Percentiles rank a stretch among this genome's conserved stretches.
Evolutionary conservation across 2,888 invertebrate species (phyloP).

Genomic region (Troides oblongomaculatus): DNA sequence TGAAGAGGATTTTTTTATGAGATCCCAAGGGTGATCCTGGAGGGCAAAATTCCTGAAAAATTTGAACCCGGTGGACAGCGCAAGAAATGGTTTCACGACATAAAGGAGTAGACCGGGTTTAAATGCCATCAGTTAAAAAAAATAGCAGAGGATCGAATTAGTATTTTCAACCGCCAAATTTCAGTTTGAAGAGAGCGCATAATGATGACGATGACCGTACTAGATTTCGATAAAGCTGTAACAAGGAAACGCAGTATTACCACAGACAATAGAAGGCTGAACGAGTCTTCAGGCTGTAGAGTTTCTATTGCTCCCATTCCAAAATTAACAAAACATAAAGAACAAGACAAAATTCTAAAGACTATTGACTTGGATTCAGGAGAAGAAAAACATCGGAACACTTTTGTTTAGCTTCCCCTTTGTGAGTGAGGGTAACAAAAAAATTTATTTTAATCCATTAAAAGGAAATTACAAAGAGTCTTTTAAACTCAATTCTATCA

Average conservation of each 20-base stretch:
- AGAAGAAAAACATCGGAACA: not conserved
- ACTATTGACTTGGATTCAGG: not conserved
- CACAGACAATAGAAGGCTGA: not conserved
- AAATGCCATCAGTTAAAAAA: no score
- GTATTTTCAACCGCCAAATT: no score
- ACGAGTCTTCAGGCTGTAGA: not conserved
- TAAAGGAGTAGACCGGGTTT: no score
- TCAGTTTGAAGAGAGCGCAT: no score
- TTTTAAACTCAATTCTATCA: not conserved
- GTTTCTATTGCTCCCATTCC: slow-evolving; percentile 1
- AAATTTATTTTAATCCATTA: slow-evolving; percentile 17
- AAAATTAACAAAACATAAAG: not conserved
- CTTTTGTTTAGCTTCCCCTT: slow-evolving; percentile 9
- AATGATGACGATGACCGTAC: not conserved
- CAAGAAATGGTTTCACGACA: no score
- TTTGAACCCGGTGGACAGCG: no score
- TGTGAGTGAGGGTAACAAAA: not conserved
- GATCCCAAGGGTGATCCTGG: no score
- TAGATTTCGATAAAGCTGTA: not conserved
- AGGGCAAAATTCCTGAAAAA: no score
- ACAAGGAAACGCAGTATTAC: not conserved
- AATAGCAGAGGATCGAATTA: no score
- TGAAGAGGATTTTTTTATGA: no score
- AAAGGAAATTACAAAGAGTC: slow-evolving; percentile 13
- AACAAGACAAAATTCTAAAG: not conserved